Evolutionary conservation across 1,140 invertebrate genomes (phyloP).

Genomic region (Caerostris darwini): DNA sequence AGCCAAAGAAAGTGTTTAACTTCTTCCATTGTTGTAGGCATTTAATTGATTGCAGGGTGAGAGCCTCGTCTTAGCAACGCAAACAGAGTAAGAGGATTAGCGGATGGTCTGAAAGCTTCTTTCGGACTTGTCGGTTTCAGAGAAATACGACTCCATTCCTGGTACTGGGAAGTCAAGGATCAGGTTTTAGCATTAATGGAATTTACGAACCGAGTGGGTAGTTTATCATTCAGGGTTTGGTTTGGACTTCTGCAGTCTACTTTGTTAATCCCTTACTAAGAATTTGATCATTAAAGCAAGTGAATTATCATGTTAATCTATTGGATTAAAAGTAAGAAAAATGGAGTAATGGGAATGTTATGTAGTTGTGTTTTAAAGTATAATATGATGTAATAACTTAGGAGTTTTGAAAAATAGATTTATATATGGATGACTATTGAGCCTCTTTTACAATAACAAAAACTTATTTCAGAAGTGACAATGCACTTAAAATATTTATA

Average conservation of each 20-base stretch:
- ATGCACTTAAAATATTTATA: no score
- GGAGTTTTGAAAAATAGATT: no score
- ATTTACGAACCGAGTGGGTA: neutral
- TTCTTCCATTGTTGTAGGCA: neutral
- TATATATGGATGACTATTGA: no score
- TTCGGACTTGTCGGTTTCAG: neutral
- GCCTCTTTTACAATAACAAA: no score
- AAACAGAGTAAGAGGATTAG: conserved; percentile 10
- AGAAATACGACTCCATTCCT: neutral
- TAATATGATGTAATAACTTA: no score
- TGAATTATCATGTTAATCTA: no score
- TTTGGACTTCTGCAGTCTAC: neutral
- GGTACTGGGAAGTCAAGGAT: neutral
- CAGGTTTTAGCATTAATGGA: neutral
- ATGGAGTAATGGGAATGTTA: no score
- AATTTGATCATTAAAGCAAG: no score
- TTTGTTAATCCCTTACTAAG: no score
- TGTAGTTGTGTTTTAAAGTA: no score
- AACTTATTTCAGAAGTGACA: no score
- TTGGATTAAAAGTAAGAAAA: no score
- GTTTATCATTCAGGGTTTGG: neutral
- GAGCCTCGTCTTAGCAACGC: neutral
- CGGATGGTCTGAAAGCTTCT: neutral
- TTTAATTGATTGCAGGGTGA: conserved; percentile 5
- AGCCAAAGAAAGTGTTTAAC: neutral